Evolutionary conservation across 2,888 invertebrate genomes (phyloP), one percentile per base, ranked within the genome.

Genomic region (Cancer borealis): DNA sequence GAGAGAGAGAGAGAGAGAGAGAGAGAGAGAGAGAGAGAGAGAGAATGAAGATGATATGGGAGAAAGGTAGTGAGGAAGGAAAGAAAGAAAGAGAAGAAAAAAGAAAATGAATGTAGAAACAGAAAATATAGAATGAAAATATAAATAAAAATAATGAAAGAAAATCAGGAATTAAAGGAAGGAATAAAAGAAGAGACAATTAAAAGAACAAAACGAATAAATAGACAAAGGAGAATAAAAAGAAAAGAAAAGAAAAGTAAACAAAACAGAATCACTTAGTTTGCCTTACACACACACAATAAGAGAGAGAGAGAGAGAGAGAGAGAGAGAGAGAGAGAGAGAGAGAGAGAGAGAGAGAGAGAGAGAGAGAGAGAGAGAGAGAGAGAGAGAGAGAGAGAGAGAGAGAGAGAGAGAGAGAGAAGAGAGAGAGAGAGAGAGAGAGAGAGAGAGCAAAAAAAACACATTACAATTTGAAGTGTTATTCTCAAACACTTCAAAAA

Each of bases 301-400:
- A 54, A 14, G 54, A 54, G 54, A 54, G 54, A 54, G 54, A 54
- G 54, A 54, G 54, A 60, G 60, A 60, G 39, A n/a, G 54, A 54
- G 60, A 54, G 60, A 60, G 60, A 54, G 84, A 46, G 26, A 45
- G 46, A 54, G 47, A 92, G 47, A 49, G 49, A 46, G 92, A n/a
- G 21, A n/a, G 47, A 54, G 92, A 47, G 30, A n/a, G 26, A 84
- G 84, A 47, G 47, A 30, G 26, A 47, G 79, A 54, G 84, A 49
- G 47, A 30, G 47, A 30, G 46, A 84, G 47, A 47, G 47, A 49
- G 45, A 84, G 46, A 14, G 45, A 47, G 0, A 26, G 6, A 10
- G 17, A 17, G 26, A 30, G 54, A 60, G 60, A 60, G 39, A n/a
- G 54, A 54, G 60, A 54, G 60, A 60, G 60, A 54, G 84, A 46